Evolutionary conservation across 2,888 invertebrate genomes (phyloP).

Genomic region (Noctua pronuba): DNA sequence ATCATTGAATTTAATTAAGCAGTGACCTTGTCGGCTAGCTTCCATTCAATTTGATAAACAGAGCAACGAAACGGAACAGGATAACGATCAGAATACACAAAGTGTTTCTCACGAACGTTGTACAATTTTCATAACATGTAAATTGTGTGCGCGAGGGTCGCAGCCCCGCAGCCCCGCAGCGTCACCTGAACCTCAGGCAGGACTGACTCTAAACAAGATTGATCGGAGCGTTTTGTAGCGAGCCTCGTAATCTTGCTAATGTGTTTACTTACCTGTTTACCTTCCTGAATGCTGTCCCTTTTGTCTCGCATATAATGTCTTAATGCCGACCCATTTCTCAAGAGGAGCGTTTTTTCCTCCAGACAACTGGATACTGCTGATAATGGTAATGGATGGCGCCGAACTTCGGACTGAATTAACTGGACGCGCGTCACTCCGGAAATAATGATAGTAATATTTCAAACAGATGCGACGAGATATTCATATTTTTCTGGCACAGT

Average conservation of each 20-base stretch:
- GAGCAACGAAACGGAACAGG: slow-evolving; percentile 30
- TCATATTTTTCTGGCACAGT: slow-evolving; percentile 63
- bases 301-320: slow-evolving; percentile 79
- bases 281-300: slow-evolving; percentile 75
- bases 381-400: slow-evolving; percentile 81
- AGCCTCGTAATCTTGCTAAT: slow-evolving; percentile 82
- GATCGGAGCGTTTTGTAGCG: slow-evolving; percentile 74
- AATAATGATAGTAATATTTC: slow-evolving; percentile 74
- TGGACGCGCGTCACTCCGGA: slow-evolving; percentile 69
- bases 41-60: slow-evolving; percentile 39
- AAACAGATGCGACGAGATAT: slow-evolving; percentile 61
- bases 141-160: slow-evolving; percentile 42
- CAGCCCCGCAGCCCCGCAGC: slow-evolving; percentile 8
- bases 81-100: slow-evolving; percentile 40
- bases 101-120: slow-evolving; percentile 44
- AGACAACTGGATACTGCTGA: slow-evolving; percentile 77
- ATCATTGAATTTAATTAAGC: slow-evolving; percentile 6
- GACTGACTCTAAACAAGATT: slow-evolving; percentile 75
- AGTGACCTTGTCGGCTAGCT: slow-evolving; percentile 2
- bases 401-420: slow-evolving; percentile 74
- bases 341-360: slow-evolving; percentile 70
- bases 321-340: slow-evolving; percentile 79
- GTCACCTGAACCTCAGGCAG: slow-evolving; percentile 61
- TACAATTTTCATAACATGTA: slow-evolving; percentile 60
- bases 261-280: slow-evolving; percentile 85